Conservation (phyloP, 2,888 invertebrate genomes). For the Drosophila villosipedis region DNA sequence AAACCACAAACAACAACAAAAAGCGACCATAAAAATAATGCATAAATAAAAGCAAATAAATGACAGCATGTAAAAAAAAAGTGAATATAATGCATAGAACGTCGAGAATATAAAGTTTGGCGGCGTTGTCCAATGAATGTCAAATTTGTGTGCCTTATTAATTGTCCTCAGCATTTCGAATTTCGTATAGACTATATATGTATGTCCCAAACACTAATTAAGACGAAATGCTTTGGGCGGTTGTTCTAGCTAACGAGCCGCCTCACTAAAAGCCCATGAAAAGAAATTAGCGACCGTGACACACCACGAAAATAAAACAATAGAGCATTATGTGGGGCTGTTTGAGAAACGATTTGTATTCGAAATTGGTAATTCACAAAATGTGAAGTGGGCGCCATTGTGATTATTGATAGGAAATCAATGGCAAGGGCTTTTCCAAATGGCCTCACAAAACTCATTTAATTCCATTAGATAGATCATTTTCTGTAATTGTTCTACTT, state of each 20-base stretch:
- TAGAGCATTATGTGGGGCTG: conserved; percentile 7
- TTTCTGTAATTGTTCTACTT: not conserved
- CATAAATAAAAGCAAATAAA: conserved; percentile 79
- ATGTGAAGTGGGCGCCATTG: conserved; percentile 9
- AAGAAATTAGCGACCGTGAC: conserved; percentile 56
- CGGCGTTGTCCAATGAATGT: conserved; percentile 67
- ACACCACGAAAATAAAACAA: conserved; percentile 29
- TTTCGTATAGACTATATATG: conserved; percentile 21
- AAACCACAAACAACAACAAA: conserved; percentile 17
- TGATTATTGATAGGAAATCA: not conserved
- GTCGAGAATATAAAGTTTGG: conserved; percentile 48
- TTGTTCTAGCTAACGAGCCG: conserved; percentile 47
- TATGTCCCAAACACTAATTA: conserved; percentile 60
- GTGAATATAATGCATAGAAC: conserved; percentile 27
- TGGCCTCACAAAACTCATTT: not conserved
- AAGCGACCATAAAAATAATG: conserved; percentile 74
- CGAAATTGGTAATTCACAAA: conserved; percentile 20
- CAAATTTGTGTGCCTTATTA: conserved; percentile 76
- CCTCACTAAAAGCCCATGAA: conserved; percentile 30
- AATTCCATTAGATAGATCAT: not conserved
- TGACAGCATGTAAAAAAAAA: conserved; percentile 66
- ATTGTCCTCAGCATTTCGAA: conserved; percentile 66
- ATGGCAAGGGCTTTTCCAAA: not conserved
- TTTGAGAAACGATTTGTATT: conserved; percentile 20
- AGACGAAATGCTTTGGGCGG: conserved; percentile 66